These are phyloP conservation scores for Halcyon leucocephala DNA, from an alignment of 2,797 vertebrate genomes.

Conservation along the genomic window DNA sequence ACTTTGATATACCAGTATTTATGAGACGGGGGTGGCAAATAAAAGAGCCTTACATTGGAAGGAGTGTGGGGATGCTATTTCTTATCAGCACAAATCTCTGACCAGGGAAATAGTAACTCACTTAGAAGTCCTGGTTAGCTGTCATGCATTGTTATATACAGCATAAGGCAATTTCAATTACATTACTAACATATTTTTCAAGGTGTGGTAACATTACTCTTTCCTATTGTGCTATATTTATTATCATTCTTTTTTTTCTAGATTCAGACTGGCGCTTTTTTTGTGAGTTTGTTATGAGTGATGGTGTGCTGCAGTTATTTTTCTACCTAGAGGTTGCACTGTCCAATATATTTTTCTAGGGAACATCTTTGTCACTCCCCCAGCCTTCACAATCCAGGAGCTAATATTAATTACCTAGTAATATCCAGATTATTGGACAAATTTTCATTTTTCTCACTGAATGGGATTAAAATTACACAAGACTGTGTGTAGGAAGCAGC, in stretches of 20 bases:
- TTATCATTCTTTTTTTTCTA: background rate
- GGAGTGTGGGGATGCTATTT: background rate
- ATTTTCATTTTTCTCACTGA: background rate
- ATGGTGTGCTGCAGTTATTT: background rate
- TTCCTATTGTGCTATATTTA: slow-evolving; percentile 12
- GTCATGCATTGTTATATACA: background rate
- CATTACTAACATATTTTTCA: slow-evolving; percentile 22
- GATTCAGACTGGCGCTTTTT: slow-evolving; percentile 27
- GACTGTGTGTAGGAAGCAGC: background rate
- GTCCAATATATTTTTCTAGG: background rate
- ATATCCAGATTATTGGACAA: background rate
- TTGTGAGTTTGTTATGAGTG: background rate
- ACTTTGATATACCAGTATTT: background rate
- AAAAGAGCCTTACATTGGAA: background rate
- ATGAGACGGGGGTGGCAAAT: too few relatives aligned
- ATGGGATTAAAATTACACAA: background rate
- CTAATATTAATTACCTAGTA: background rate
- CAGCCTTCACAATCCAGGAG: background rate
- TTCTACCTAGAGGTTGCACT: background rate
- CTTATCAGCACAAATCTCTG: slow-evolving; percentile 2
- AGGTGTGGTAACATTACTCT: background rate
- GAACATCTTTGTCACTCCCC: background rate
- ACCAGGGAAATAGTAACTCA: background rate
- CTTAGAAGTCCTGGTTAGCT: background rate
- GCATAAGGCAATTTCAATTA: background rate